Conservation (phyloP, 2,888 invertebrate species). For the Orgyia antiqua region DNA sequence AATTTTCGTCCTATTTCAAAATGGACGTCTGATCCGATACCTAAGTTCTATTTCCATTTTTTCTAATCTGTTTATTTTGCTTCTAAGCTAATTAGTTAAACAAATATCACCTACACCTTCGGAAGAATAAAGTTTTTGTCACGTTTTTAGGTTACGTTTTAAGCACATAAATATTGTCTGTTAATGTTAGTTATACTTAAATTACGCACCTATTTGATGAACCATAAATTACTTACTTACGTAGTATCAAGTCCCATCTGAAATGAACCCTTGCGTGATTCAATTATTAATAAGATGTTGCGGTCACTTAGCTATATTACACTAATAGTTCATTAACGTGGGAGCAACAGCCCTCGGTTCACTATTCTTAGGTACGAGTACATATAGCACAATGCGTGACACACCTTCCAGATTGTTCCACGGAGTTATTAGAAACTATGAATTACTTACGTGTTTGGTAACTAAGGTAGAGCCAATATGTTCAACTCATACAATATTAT, state of each 20-base stretch:
- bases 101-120: no score
- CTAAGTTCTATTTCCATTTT: no score
- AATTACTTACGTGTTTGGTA: slow-evolving; percentile 3
- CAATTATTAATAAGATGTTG: slow-evolving; percentile 39
- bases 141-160: no score
- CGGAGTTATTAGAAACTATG: slow-evolving; percentile 9
- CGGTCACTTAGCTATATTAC: slow-evolving; percentile 44
- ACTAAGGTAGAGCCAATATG: no score
- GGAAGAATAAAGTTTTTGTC: no score
- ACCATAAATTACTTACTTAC: slow-evolving; percentile 31
- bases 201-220: slow-evolving; percentile 1
- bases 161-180: no score
- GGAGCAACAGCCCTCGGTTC: slow-evolving; percentile 11
- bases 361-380: slow-evolving; percentile 18
- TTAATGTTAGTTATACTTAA: no score
- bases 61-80: no score
- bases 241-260: slow-evolving; percentile 33
- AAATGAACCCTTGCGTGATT: slow-evolving; percentile 39
- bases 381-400: slow-evolving; percentile 18
- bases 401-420: slow-evolving; percentile 16
- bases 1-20: no score
- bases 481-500: no score
- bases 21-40: no score
- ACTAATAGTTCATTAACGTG: slow-evolving; percentile 36
- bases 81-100: no score